phyloP scores from a whole-genome alignment of 2,888 invertebrate species.

The Agriotes lineatus region DNA sequence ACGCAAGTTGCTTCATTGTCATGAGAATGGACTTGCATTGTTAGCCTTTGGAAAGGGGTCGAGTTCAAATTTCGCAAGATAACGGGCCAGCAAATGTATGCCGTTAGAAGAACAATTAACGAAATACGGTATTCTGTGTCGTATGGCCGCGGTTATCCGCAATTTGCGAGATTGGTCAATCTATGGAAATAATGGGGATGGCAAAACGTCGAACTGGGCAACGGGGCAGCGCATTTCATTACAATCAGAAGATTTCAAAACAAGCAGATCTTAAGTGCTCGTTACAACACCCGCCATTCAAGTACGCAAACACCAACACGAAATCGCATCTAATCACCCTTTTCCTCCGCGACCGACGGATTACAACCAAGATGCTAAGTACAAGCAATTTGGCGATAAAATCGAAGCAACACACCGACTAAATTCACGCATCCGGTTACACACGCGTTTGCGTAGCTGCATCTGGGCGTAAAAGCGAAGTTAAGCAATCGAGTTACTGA shows the following conservation, averaged over 20 bases:
- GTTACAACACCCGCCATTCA: constrained; percentile 29
- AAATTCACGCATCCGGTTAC: constrained; percentile 40
- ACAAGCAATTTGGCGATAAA: constrained; percentile 34
- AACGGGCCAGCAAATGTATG: constrained; percentile 35
- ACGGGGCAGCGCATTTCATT: constrained; percentile 5
- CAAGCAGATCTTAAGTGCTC: constrained; percentile 22
- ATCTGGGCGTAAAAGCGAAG: constrained; percentile 36
- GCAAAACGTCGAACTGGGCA: constrained; percentile 17
- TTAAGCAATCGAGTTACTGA: constrained; percentile 39
- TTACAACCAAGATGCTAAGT: constrained; percentile 32
- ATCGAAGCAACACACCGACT: constrained; percentile 30
- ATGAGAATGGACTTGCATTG: constrained; percentile 38
- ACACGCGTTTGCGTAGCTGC: constrained; percentile 29
- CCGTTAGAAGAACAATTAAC: constrained; percentile 29
- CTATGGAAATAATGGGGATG: constrained; percentile 11
- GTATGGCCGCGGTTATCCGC: neutral
- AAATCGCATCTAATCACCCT: constrained; percentile 32
- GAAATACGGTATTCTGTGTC: constrained; percentile 29
- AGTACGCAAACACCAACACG: constrained; percentile 26
- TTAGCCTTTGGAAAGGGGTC: constrained; percentile 46
- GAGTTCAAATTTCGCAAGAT: constrained; percentile 49
- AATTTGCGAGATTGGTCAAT: constrained; percentile 1
- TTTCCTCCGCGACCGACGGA: constrained; percentile 33
- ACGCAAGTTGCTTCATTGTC: constrained; percentile 26
- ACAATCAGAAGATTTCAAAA: constrained; percentile 34